Base-by-base conservation (phyloP, 2,113 vertebrate genomes). In the Thunnus maccoyii region DNA sequence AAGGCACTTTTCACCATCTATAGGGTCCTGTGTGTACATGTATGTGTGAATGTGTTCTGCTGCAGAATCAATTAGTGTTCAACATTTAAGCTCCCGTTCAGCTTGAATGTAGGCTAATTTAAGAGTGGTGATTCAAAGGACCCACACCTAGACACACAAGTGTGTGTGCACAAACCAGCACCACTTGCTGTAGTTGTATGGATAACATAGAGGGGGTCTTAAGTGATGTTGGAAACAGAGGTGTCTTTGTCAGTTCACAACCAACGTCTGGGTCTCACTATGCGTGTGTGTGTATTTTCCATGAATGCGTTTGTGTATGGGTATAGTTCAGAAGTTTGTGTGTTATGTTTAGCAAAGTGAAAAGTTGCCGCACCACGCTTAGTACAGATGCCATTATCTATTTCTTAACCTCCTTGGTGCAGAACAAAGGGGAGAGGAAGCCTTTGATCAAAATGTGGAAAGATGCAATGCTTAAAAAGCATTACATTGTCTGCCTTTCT, bases 381-480 rank as follows among this genome's bases (percentile, higher is more conserved):
- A 67, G 2, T 17, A 12, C 50, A 72, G 54, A 71, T 63, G 70
- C 44, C 51, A 63, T 71, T 55, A 22, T 67, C 22, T 66, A 0
- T 17, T 5, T 22, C 44, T 67, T 41, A 17, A 2, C 18, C 57
- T 76, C 8, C 17, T 46, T 62, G 64, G 75, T 69, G 50, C 51
- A 78, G 62, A 80, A 80, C 69, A 83, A 75, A 72, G 15, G 17
- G 16, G 16, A 32, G 67, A 65, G 32, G 54, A 66, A 65, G 10
- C 64, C n/a, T 82, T 78, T 77, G 64, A 87, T 88, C 65, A 62
- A 82, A 80, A 72, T 2, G 57, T 58, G 60, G 15, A 76, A 69
- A 78, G 65, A 79, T 72, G 70, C 62, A 73, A 32, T 72, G 74
- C 84, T 84, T 77, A 74, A 82, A 82, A 81, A 66, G 63, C 65